These are phyloP conservation scores for Neomonachus schauinslandi DNA, from an alignment of 2,113 vertebrate genomes.

Conservation along the genomic window DNA sequence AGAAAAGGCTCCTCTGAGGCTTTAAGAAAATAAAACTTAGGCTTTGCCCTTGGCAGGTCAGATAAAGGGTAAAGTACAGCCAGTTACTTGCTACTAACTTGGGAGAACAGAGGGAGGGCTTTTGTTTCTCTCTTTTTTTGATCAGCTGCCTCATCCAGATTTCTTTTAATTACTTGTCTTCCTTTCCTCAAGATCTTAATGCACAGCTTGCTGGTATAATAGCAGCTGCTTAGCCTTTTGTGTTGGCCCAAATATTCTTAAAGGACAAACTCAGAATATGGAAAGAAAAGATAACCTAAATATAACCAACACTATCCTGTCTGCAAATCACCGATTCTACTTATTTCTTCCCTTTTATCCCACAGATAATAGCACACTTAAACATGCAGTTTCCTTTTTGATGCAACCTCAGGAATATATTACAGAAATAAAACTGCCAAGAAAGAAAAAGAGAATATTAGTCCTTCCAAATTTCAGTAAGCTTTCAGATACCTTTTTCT, in stretches of 20 bases:
- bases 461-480: neutral
- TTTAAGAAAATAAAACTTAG: conserved; percentile 61
- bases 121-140: neutral
- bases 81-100: conserved; percentile 15
- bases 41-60: conserved; percentile 33
- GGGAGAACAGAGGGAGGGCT: neutral
- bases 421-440: conserved; percentile 1
- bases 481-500: neutral
- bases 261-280: neutral
- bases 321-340: neutral
- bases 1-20: conserved; percentile 57
- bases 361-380: neutral
- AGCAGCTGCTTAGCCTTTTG: neutral
- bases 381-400: neutral
- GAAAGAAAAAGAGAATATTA: neutral
- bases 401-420: neutral
- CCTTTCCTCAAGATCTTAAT: neutral
- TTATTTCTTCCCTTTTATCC: neutral
- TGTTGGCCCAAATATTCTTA: neutral
- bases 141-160: neutral
- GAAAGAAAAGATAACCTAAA: conserved; percentile 30
- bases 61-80: conserved; percentile 10
- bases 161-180: conserved; percentile 18
- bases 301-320: neutral
- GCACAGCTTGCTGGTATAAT: neutral